Evolutionary conservation across 2,888 invertebrate genomes (phyloP).

Genomic region (Apodemia hepburni): DNA sequence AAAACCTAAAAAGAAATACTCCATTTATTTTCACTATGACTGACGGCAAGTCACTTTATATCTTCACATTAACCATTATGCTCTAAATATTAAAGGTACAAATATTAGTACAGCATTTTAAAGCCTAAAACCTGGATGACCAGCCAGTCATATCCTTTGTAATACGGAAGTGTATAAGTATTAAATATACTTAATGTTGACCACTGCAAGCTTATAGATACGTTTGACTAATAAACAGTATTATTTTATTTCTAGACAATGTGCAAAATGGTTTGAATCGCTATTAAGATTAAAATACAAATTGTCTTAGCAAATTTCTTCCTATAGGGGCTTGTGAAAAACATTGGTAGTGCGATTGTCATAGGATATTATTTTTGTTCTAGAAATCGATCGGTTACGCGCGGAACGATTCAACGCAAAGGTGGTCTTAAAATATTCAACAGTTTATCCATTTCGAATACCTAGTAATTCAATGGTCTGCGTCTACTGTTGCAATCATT

Average conservation of each 20-base stretch:
- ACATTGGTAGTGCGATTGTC: neutral
- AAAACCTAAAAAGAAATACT: too few species aligned
- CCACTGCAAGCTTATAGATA: neutral
- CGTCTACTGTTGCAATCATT: conserved; percentile 48
- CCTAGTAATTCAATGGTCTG: conserved; percentile 48
- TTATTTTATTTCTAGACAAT: too few species aligned
- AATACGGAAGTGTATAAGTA: too few species aligned
- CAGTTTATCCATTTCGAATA: conserved; percentile 53
- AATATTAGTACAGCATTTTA: too few species aligned
- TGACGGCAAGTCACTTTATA: too few species aligned
- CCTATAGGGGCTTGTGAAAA: neutral
- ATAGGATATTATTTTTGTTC: conserved; percentile 9
- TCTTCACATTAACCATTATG: too few species aligned
- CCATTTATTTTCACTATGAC: too few species aligned
- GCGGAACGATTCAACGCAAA: conserved; percentile 52
- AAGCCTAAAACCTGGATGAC: too few species aligned
- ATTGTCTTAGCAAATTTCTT: too few species aligned
- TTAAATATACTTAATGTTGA: neutral
- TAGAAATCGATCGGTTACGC: conserved; percentile 40
- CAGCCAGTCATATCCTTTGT: too few species aligned
- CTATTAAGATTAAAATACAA: neutral
- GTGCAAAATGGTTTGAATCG: neutral
- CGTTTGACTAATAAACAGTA: too few species aligned
- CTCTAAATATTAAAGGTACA: too few species aligned
- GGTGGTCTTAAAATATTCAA: conserved; percentile 46